Evolutionary conservation across 2,888 invertebrate genomes (phyloP).

Genomic region (Cantharis nigra): DNA sequence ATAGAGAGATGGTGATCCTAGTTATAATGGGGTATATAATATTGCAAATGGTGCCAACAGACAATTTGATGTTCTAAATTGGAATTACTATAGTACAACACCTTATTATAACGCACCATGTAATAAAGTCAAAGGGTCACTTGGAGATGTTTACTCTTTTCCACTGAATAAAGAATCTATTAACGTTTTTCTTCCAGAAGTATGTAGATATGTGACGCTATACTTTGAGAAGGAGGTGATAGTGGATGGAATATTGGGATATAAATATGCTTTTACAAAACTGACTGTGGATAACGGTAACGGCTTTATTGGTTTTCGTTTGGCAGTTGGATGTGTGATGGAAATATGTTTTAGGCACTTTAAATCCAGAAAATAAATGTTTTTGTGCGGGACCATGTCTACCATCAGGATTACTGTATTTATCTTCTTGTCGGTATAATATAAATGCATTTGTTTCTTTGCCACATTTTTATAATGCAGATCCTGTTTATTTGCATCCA

Average conservation of each 20-base stretch:
- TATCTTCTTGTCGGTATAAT: slow-evolving; percentile 77
- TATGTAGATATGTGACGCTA: background rate
- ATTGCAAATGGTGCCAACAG: background rate
- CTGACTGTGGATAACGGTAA: slow-evolving; percentile 6
- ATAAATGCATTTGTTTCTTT: slow-evolving; percentile 83
- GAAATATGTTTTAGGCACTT: slow-evolving; percentile 44
- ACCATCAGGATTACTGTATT: slow-evolving; percentile 77
- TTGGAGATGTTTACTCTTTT: background rate
- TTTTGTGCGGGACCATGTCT: slow-evolving; percentile 72
- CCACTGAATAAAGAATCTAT: background rate
- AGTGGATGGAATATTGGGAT: background rate
- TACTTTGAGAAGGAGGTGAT: background rate
- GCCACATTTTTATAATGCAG: slow-evolving; percentile 83
- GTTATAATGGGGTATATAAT: background rate
- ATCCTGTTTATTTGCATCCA: slow-evolving; percentile 65
- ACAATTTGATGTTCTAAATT: background rate
- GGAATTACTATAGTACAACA: background rate
- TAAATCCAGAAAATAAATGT: too few species aligned
- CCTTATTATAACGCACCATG: background rate
- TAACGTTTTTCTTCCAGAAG: background rate
- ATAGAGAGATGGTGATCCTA: background rate
- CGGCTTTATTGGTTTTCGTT: too few species aligned
- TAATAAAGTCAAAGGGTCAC: background rate
- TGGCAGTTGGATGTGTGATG: too few species aligned
- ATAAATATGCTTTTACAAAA: background rate